Conservation (phyloP, 2,797 vertebrate genomes). For the Hirundo rustica region DNA sequence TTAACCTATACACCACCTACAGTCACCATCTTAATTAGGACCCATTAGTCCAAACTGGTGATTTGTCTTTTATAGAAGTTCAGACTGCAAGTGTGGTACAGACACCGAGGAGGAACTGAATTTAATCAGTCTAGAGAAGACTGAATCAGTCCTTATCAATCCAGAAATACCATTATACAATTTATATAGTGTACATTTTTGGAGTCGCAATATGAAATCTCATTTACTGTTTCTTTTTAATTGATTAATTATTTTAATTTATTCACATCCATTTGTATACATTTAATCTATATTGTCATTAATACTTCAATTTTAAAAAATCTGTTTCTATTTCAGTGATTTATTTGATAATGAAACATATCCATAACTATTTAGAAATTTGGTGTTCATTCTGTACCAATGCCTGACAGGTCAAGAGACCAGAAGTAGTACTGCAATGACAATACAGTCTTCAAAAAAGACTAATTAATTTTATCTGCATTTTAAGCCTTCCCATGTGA, state of each 20-base stretch:
- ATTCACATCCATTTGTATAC: not conserved
- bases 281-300: not conserved
- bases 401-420: not conserved
- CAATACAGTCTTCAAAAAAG: not conserved
- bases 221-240: not conserved
- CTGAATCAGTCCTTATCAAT: fast-evolving
- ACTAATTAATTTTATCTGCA: not conserved
- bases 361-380: not conserved
- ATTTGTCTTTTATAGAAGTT: not conserved
- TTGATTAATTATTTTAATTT: not conserved
- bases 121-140: not conserved
- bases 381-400: not conserved
- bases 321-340: not conserved
- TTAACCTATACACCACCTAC: not conserved
- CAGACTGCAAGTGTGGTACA: not conserved
- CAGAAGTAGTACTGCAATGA: not conserved
- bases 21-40: not conserved
- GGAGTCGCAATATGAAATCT: not conserved
- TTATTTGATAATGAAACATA: not conserved
- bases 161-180: not conserved
- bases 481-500: not conserved
- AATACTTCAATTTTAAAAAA: not conserved
- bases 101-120: not conserved
- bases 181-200: not conserved
- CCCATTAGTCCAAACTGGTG: not conserved